A percentile compares a stretch with the other conserved stretches of the same genome.
Conservation (phyloP, 2,113 vertebrate genomes). For the Ammospiza nelsoni region DNA sequence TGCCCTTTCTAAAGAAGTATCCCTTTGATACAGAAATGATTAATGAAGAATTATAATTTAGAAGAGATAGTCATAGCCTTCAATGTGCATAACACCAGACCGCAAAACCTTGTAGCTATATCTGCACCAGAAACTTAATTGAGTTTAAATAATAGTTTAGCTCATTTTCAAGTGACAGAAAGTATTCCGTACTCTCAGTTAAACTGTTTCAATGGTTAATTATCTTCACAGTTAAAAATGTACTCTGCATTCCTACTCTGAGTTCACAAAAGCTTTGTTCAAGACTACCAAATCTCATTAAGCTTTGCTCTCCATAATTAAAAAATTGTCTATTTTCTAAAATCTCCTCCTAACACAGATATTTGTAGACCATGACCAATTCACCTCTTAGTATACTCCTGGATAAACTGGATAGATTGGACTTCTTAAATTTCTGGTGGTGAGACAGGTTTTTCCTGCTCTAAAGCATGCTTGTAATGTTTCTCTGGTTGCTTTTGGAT, state of each 20-base stretch:
- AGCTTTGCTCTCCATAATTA: neutral
- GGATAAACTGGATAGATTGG: neutral
- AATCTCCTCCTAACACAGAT: neutral
- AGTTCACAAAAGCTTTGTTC: neutral
- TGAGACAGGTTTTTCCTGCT: neutral
- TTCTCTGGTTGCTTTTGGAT: neutral
- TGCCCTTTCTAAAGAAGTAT: slow-evolving; percentile 22
- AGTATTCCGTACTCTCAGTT: neutral
- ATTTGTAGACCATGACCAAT: neutral
- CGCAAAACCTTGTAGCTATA: neutral
- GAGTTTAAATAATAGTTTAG: slow-evolving; percentile 29
- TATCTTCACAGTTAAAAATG: neutral
- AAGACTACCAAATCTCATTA: neutral
- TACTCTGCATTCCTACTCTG: neutral
- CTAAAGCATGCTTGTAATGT: neutral
- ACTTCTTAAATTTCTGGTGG: neutral
- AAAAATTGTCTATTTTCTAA: neutral
- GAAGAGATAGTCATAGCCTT: neutral
- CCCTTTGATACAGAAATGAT: slow-evolving; percentile 18
- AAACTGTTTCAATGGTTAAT: slow-evolving; percentile 8
- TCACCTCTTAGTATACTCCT: neutral
- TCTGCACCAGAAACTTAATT: neutral
- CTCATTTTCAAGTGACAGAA: slow-evolving; percentile 10
- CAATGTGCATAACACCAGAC: neutral
- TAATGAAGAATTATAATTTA: slow-evolving; percentile 46